These are phyloP conservation scores for Myotis daubentonii DNA, from an alignment of 2,797 vertebrate genomes.

Conservation along the genomic window DNA sequence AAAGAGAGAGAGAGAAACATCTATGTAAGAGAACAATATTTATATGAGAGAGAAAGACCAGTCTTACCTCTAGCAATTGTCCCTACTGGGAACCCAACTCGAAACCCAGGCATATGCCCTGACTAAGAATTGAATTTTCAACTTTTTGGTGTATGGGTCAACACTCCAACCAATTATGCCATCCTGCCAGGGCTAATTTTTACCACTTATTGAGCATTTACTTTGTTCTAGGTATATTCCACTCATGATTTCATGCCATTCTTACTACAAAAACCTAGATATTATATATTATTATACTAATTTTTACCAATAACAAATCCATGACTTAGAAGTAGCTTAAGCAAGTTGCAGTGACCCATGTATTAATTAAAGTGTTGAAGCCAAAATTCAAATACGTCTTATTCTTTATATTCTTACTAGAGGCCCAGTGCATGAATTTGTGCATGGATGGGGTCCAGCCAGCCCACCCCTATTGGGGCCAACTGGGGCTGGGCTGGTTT, in stretches of 20 bases:
- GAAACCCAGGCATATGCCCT: not conserved
- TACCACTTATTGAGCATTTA: not conserved
- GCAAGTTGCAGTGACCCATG: not conserved
- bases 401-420: not conserved
- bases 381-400: not conserved
- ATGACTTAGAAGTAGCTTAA: not conserved
- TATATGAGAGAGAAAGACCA: not conserved
- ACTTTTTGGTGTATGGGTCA: not conserved
- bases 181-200: not conserved
- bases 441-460: too few species aligned
- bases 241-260: not conserved
- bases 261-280: not conserved
- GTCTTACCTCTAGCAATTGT: not conserved
- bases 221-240: not conserved
- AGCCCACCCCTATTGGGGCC: too few species aligned
- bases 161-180: not conserved
- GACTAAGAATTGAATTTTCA: not conserved
- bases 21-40: too few species aligned
- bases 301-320: not conserved
- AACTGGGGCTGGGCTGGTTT: rapidly evolving
- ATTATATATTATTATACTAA: not conserved
- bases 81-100: not conserved
- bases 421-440: too few species aligned
- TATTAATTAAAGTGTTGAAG: not conserved
- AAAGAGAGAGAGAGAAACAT: not conserved